A percentile compares a stretch with the other conserved stretches of the same genome.
phyloP scores from a whole-genome alignment of 2,797 vertebrate species.

The Anolis apletophallus region DNA sequence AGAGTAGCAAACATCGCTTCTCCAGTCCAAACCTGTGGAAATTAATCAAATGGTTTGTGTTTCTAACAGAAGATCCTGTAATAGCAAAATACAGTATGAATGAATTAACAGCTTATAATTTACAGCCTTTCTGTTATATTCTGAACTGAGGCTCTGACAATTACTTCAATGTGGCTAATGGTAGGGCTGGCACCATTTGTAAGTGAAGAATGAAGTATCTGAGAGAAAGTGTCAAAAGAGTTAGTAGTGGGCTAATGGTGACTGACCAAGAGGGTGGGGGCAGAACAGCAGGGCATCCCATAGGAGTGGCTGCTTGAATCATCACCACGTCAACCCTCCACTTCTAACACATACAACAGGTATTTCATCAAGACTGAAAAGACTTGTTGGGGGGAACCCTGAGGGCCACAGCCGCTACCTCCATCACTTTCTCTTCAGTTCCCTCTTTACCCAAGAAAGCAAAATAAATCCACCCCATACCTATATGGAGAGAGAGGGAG shows the following conservation, averaged over 20 bases:
- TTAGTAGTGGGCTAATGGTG: background rate
- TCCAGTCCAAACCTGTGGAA: background rate
- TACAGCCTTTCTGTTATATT: background rate
- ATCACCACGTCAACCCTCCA: background rate
- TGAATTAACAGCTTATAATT: background rate
- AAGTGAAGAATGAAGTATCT: background rate
- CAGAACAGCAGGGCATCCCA: background rate
- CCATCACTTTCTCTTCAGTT: background rate
- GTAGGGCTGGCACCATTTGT: background rate
- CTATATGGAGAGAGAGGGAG: background rate
- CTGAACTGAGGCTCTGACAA: background rate
- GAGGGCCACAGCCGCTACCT: background rate
- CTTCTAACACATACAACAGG: background rate
- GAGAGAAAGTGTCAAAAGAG: background rate
- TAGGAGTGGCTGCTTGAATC: background rate
- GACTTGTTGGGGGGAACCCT: background rate
- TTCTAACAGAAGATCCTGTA: no score
- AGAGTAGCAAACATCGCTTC: background rate
- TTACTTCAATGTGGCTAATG: background rate
- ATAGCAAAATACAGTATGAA: background rate
- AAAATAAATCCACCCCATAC: no score
- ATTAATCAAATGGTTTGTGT: no score
- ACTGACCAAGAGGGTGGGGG: background rate
- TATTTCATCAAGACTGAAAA: background rate
- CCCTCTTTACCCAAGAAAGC: background rate